These are phyloP conservation scores for Kuschelorhynchus macadamiae DNA, from an alignment of 2,888 invertebrate genomes.

Conservation along the genomic window DNA sequence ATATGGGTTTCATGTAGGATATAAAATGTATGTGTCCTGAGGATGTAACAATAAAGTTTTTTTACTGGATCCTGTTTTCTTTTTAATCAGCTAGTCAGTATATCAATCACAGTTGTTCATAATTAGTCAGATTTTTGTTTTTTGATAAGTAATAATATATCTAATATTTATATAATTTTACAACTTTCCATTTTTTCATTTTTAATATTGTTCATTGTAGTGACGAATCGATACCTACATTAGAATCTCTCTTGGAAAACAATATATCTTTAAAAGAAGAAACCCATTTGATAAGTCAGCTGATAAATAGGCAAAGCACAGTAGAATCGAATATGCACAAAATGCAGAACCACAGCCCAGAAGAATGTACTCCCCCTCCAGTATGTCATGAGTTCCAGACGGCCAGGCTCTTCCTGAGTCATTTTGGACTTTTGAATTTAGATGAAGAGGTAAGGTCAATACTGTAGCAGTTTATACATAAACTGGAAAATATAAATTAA, in stretches of 20 bases:
- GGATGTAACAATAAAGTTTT: too few relatives aligned
- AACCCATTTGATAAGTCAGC: constrained; percentile 78
- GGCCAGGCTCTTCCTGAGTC: constrained; percentile 93
- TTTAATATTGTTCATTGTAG: constrained; percentile 71
- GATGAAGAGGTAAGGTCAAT: constrained; percentile 64
- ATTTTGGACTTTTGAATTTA: constrained; percentile 91
- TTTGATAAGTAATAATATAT: too few relatives aligned
- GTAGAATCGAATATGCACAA: constrained; percentile 62
- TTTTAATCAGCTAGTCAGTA: too few relatives aligned
- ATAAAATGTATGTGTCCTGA: too few relatives aligned
- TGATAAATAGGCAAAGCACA: constrained; percentile 80
- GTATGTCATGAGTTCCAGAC: constrained; percentile 96
- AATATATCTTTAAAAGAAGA: constrained; percentile 68
- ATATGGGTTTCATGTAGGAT: too few relatives aligned
- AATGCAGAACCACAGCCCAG: constrained; percentile 64
- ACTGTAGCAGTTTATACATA: too few relatives aligned
- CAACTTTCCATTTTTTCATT: too few relatives aligned
- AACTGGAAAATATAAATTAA: too few relatives aligned
- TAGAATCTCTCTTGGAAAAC: constrained; percentile 82
- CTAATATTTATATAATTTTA: too few relatives aligned
- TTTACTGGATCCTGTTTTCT: too few relatives aligned
- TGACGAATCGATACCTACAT: constrained; percentile 90
- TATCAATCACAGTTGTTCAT: too few relatives aligned
- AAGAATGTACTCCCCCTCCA: constrained; percentile 84
- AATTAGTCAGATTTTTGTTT: too few relatives aligned